A percentile compares a stretch with the other conserved stretches of the same genome.
These are phyloP conservation scores for Apeira syringaria DNA, from an alignment of 2,888 invertebrate species.

Conservation along the genomic window DNA sequence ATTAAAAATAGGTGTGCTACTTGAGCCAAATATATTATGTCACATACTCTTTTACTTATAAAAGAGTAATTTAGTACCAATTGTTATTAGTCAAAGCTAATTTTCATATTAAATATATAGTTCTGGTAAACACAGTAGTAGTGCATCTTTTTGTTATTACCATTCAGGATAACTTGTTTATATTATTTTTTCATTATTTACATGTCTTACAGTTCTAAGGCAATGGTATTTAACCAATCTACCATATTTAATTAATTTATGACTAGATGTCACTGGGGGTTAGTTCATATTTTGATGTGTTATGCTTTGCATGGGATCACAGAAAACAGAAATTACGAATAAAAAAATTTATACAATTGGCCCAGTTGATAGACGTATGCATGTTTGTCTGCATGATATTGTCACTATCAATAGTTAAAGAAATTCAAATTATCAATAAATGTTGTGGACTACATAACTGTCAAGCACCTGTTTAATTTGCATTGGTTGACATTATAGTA, in stretches of 20 bases:
- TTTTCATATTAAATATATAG: too few species aligned
- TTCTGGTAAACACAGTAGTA: too few species aligned
- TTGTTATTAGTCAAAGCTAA: too few species aligned
- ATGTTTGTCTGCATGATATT: constrained; percentile 19
- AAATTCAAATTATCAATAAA: background rate
- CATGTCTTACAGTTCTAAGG: constrained; percentile 29
- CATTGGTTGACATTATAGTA: background rate
- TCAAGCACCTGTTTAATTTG: background rate
- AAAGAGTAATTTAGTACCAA: too few species aligned
- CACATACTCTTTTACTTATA: too few species aligned
- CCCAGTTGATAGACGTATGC: constrained; percentile 2
- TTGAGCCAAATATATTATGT: too few species aligned
- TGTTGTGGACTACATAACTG: background rate
- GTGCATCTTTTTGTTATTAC: too few species aligned
- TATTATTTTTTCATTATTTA: constrained; percentile 18
- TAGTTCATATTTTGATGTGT: constrained; percentile 13
- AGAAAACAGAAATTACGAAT: constrained; percentile 3
- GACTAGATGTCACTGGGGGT: constrained; percentile 25
- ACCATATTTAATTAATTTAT: constrained; percentile 9
- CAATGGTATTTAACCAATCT: constrained; percentile 21
- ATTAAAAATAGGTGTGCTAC: too few species aligned
- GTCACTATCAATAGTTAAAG: background rate
- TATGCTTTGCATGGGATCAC: constrained; percentile 23
- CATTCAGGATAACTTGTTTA: background rate
- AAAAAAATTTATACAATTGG: constrained; percentile 4